Evolutionary conservation across 2,113 vertebrate species (phyloP), one percentile per base, ranked within the genome.

Genomic region (Cygnus atratus): DNA sequence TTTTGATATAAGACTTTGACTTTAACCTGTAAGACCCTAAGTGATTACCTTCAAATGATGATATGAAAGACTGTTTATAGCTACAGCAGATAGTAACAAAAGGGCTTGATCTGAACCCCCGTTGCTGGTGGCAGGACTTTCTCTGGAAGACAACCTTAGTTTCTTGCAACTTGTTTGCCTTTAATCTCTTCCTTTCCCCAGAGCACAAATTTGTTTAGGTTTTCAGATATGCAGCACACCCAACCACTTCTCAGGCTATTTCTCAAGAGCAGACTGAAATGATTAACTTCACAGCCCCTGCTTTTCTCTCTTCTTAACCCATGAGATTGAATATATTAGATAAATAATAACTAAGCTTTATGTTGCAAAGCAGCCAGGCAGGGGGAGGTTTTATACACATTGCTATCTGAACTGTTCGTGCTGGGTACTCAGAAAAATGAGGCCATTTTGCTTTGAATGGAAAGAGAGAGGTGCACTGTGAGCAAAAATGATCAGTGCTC

Each of bases 231-330:
- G 18, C 11, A 76, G 55, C 58, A 87, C 50, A 85, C 41, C n/a
- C 48, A 62, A 74, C 46, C 33, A 58, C 5, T 89, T 79, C 68
- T 74, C 72, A 65, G 24, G 37, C 52, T 92, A 84, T 79, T 93
- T 82, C 81, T 87, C 44, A 41, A 44, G 44, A 82, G 63, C 65
- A 91, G 72, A 91, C 57, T 92, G 74, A 31, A 92, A 46, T 55
- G 61, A 92, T 87, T 87, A 92, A 93, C 80, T 90, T 87, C 65
- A 48, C 50, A 84, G 83, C 4, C 48, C 33, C 31, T 84, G 73
- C 44, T 88, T 87, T 94, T 89, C 62, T 62, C 39, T 73, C 78
- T 78, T 52, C 57, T 93, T 94, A 93, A 93, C 61, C 37, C 77
- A 37, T 10, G 48, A 84, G 54, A 79, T 9, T 57, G 67, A 92